A percentile compares a stretch with the other conserved stretches of the same genome.
Conservation (phyloP, 2,113 vertebrate genomes). For the Burhinus oedicnemus region DNA sequence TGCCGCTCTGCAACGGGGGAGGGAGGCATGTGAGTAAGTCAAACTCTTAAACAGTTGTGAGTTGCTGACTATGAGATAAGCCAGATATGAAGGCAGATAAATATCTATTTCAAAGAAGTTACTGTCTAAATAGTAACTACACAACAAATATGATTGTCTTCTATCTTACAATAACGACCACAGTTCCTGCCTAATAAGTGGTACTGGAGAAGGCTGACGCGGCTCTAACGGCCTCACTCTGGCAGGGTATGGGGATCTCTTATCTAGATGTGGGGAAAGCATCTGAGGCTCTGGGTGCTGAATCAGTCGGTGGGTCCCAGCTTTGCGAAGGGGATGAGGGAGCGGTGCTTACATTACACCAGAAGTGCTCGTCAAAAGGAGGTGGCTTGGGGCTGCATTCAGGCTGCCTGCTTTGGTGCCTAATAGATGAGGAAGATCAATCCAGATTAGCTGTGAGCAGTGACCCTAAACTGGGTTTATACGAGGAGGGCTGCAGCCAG, state of each 20-base stretch:
- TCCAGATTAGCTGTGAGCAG: neutral
- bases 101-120: slow-evolving; percentile 28
- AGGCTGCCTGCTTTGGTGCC: neutral
- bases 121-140: neutral
- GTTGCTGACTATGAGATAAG: slow-evolving; percentile 30
- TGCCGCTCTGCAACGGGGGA: neutral
- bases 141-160: neutral
- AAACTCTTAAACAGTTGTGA: neutral
- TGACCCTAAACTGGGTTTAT: neutral
- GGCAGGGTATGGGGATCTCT: neutral
- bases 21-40: neutral
- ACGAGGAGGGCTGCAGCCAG: neutral
- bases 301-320: neutral
- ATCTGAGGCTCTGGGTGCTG: neutral
- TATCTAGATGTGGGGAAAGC: neutral
- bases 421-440: accelerated
- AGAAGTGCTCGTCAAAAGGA: neutral
- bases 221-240: neutral
- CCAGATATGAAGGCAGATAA: slow-evolving; percentile 47
- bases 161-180: neutral
- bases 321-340: accelerated
- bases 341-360: accelerated
- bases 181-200: neutral
- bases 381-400: neutral
- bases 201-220: neutral